Conservation (phyloP, 2,888 invertebrate genomes). For the Ariolimax columbianus region DNA sequence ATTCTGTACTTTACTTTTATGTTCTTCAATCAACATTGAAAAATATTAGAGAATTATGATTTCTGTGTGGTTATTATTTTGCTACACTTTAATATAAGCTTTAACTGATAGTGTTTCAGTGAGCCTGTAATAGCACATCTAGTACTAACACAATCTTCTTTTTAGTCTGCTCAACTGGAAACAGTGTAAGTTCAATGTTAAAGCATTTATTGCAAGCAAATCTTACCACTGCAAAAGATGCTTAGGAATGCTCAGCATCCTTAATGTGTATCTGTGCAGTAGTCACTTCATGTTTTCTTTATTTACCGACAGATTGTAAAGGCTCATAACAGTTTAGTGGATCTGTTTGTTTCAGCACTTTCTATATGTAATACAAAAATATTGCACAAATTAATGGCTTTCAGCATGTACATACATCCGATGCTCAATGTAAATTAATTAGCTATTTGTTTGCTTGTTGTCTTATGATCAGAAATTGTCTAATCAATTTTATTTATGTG, state of each 20-base stretch:
- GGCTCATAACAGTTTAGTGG: too few species aligned
- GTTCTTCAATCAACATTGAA: too few species aligned
- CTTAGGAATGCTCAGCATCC: neutral
- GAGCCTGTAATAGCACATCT: neutral
- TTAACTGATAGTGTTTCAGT: neutral
- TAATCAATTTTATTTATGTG: neutral
- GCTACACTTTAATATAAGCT: too few species aligned
- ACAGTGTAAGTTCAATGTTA: slow-evolving; percentile 9
- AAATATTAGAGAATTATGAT: too few species aligned
- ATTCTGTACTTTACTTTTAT: too few species aligned
- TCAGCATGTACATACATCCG: neutral
- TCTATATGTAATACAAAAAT: too few species aligned
- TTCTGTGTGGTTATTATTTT: too few species aligned
- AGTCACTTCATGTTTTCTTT: neutral
- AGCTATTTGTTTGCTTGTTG: neutral
- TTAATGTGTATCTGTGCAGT: neutral
- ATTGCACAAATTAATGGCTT: too few species aligned
- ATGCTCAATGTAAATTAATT: neutral
- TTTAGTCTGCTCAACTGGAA: slow-evolving; percentile 20
- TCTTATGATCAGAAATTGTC: neutral
- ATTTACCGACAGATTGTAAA: neutral
- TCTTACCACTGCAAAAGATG: neutral
- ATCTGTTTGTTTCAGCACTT: too few species aligned
- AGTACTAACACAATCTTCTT: neutral
- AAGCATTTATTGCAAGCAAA: neutral